Percentiles rank a stretch among this genome's conserved stretches.
phyloP scores from a whole-genome alignment of 2,888 invertebrate species.

The Steinernema carpocapsae region DNA sequence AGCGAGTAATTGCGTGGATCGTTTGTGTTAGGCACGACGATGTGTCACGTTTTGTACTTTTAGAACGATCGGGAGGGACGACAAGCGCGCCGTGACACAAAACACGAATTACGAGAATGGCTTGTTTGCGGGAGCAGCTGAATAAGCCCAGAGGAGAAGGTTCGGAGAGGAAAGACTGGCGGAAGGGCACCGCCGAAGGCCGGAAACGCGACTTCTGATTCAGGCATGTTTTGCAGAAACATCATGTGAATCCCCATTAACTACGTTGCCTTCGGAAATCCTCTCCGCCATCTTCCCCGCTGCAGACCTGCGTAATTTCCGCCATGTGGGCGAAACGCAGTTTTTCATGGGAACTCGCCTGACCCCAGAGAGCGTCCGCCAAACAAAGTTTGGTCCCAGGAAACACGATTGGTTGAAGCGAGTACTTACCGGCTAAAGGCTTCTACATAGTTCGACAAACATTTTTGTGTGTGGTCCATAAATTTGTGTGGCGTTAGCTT shows the following conservation, averaged over 20 bases:
- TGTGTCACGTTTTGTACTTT: slow-evolving; percentile 5
- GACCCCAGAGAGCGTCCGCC: neutral
- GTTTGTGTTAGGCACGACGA: neutral
- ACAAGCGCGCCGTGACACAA: neutral
- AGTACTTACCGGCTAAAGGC: too few species aligned
- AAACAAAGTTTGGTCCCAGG: neutral
- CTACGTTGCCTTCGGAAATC: slow-evolving; percentile 30
- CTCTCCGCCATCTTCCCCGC: slow-evolving; percentile 9
- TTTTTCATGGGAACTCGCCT: slow-evolving; percentile 28
- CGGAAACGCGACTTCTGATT: neutral
- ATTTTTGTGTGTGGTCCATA: too few species aligned
- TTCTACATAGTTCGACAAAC: too few species aligned
- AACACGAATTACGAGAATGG: neutral
- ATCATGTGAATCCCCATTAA: slow-evolving; percentile 18
- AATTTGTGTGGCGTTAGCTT: too few species aligned
- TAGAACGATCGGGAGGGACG: neutral
- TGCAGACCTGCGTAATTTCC: slow-evolving; percentile 30
- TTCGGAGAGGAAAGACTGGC: neutral
- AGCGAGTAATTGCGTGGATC: slow-evolving; percentile 8
- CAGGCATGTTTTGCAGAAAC: slow-evolving; percentile 29
- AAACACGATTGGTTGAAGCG: too few species aligned
- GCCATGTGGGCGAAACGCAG: slow-evolving; percentile 25
- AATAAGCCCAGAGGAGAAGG: neutral
- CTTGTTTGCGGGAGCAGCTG: neutral
- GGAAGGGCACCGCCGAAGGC: slow-evolving; percentile 1